These are phyloP conservation scores for Zingel zingel DNA, from an alignment of 2,113 vertebrate genomes.

Conservation along the genomic window DNA sequence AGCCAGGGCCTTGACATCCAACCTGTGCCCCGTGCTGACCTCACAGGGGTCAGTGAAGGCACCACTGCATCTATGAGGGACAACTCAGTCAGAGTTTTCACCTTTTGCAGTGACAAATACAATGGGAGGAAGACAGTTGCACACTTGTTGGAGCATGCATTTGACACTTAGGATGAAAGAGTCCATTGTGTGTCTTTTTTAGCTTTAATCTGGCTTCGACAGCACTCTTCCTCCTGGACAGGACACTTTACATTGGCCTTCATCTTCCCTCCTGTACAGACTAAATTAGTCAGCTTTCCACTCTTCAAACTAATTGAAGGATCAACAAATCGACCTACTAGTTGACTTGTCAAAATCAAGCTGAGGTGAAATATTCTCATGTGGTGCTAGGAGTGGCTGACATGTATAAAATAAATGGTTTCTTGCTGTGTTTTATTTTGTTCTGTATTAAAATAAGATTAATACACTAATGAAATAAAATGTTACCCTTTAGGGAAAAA, in stretches of 20 bases:
- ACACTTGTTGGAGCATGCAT: slow-evolving; percentile 73
- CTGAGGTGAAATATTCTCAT: slow-evolving; percentile 9
- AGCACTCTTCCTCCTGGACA: slow-evolving; percentile 50
- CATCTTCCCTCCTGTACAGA: slow-evolving; percentile 48
- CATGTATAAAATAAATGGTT: not conserved
- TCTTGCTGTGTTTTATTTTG: not conserved
- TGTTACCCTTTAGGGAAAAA: not conserved
- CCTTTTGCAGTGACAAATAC: slow-evolving; percentile 62
- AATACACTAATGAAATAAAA: slow-evolving; percentile 1
- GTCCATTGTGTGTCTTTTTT: slow-evolving; percentile 74
- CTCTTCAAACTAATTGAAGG: slow-evolving; percentile 13
- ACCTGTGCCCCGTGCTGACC: slow-evolving; percentile 40
- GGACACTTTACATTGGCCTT: slow-evolving; percentile 42
- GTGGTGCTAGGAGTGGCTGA: not conserved
- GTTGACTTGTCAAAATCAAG: slow-evolving; percentile 1
- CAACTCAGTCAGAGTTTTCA: slow-evolving; percentile 40
- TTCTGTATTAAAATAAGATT: no score
- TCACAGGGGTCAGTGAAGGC: slow-evolving; percentile 42
- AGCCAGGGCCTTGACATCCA: slow-evolving; percentile 50
- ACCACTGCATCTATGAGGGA: slow-evolving; percentile 7
- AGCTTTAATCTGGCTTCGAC: slow-evolving; percentile 44
- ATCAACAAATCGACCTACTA: slow-evolving; percentile 3
- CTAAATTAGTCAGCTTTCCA: not conserved
- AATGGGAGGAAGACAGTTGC: slow-evolving; percentile 85
- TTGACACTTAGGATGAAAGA: slow-evolving; percentile 74